A percentile compares a stretch with the other conserved stretches of the same genome.
Conservation (phyloP, 1,140 invertebrate genomes). For the Meloidogyne exigua region DNA sequence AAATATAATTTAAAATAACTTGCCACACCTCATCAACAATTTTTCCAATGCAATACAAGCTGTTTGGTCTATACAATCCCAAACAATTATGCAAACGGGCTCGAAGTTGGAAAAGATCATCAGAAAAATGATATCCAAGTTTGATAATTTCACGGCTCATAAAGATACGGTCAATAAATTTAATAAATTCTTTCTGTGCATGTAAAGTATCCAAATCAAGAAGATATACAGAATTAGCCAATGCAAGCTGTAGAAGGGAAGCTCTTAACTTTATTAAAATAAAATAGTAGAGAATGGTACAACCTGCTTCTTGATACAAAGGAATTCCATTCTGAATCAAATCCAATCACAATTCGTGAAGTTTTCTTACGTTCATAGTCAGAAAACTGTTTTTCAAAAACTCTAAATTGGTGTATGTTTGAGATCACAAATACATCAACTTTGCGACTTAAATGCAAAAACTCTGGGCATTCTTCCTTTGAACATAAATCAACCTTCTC, state of each 20-base stretch:
- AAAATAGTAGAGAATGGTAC: background rate
- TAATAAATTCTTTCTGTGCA: background rate
- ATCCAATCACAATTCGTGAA: slow-evolving; percentile 9
- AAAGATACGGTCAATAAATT: slow-evolving; percentile 22
- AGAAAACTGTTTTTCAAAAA: slow-evolving; percentile 18
- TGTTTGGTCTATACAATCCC: slow-evolving; percentile 14
- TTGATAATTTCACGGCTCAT: slow-evolving; percentile 11
- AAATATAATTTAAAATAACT: background rate
- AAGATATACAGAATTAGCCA: slow-evolving; percentile 18
- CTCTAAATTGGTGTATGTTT: slow-evolving; percentile 4
- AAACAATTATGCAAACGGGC: slow-evolving; percentile 12
- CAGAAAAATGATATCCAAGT: slow-evolving; percentile 17
- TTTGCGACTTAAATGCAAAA: slow-evolving; percentile 11
- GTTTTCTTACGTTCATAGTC: slow-evolving; percentile 25
- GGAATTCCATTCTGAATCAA: slow-evolving; percentile 25
- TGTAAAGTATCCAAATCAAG: slow-evolving; percentile 15
- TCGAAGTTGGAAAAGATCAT: slow-evolving; percentile 7
- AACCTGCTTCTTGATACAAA: slow-evolving; percentile 21
- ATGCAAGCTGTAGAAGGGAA: slow-evolving; percentile 16
- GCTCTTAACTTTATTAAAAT: slow-evolving; percentile 3
- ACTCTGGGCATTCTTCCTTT: slow-evolving; percentile 15
- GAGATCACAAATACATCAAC: slow-evolving; percentile 11
- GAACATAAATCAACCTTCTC: slow-evolving; percentile 18
- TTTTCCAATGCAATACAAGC: slow-evolving; percentile 16
- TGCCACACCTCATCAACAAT: slow-evolving; percentile 5